Percentiles rank a stretch among this genome's conserved stretches.
Evolutionary conservation across 2,797 vertebrate species (phyloP).

Genomic region (Esox masquinongy): DNA sequence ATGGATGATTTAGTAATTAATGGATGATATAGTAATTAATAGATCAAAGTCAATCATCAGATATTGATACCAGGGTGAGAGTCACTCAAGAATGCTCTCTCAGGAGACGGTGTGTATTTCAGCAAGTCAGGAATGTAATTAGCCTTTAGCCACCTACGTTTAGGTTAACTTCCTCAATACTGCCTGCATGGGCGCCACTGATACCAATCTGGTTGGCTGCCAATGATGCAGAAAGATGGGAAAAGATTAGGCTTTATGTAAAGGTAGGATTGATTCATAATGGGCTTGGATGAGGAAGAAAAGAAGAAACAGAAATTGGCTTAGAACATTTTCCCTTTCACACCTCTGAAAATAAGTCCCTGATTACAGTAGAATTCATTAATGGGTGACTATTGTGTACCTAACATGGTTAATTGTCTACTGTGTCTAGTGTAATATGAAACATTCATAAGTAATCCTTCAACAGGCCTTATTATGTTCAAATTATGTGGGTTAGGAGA

Average conservation of each 20-base stretch:
- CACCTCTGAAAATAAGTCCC: background rate
- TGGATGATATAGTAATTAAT: conserved; percentile 65
- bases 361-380: background rate
- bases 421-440: background rate
- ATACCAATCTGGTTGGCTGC: conserved; percentile 54
- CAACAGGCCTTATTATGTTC: background rate
- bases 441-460: background rate
- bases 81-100: conserved; percentile 70
- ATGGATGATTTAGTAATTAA: conserved; percentile 73
- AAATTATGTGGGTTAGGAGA: too few species aligned
- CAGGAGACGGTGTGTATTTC: conserved; percentile 70
- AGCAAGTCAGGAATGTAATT: conserved; percentile 74
- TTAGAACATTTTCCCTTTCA: background rate
- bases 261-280: conserved; percentile 16
- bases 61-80: conserved; percentile 67
- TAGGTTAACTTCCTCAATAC: conserved; percentile 48
- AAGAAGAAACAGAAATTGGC: background rate
- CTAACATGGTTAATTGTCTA: background rate
- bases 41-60: conserved; percentile 69
- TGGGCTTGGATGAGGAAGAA: conserved; percentile 20
- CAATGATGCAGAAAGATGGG: conserved; percentile 33
- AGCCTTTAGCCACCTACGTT: conserved; percentile 64
- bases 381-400: background rate
- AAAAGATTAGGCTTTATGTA: conserved; percentile 41
- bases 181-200: conserved; percentile 40